phyloP scores from a whole-genome alignment of 2,797 vertebrate species.

The Phataginus tricuspis region DNA sequence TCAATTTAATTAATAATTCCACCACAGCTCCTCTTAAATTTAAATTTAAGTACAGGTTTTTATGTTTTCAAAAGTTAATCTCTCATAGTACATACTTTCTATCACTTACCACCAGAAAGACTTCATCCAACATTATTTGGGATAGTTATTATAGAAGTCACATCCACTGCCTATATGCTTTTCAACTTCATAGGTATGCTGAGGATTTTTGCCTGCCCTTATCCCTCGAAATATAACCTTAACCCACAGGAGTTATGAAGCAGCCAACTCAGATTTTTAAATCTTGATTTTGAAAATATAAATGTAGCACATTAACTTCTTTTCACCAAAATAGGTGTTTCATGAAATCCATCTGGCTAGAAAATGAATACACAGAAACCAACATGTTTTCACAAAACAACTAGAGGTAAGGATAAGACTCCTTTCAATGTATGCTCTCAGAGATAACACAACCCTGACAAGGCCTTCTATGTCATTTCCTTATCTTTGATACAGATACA shows the following conservation, averaged over 20 bases:
- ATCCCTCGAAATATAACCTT: not conserved
- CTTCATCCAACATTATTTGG: not conserved
- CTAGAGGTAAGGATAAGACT: not conserved
- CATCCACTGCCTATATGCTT: not conserved
- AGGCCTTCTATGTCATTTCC: not conserved
- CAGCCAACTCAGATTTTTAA: constrained; percentile 35
- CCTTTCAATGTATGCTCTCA: not conserved
- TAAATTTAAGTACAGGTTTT: not conserved
- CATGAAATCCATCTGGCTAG: constrained; percentile 13
- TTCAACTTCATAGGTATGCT: not conserved
- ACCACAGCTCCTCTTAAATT: constrained; percentile 6
- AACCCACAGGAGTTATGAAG: not conserved
- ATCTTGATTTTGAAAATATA: constrained; percentile 44
- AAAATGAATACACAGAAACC: constrained; percentile 45
- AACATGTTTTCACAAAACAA: not conserved
- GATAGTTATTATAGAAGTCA: not conserved
- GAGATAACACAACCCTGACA: not conserved
- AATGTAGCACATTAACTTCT: not conserved
- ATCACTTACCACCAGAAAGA: constrained; percentile 37
- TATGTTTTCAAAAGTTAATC: constrained; percentile 10
- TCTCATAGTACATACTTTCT: constrained; percentile 3
- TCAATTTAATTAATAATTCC: constrained; percentile 42
- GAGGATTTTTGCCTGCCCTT: not conserved
- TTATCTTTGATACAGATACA: constrained; percentile 15
- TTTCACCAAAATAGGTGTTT: constrained; percentile 20